These are phyloP conservation scores for Podarcis cretensis DNA, from an alignment of 2,113 vertebrate species.

Conservation along the genomic window DNA sequence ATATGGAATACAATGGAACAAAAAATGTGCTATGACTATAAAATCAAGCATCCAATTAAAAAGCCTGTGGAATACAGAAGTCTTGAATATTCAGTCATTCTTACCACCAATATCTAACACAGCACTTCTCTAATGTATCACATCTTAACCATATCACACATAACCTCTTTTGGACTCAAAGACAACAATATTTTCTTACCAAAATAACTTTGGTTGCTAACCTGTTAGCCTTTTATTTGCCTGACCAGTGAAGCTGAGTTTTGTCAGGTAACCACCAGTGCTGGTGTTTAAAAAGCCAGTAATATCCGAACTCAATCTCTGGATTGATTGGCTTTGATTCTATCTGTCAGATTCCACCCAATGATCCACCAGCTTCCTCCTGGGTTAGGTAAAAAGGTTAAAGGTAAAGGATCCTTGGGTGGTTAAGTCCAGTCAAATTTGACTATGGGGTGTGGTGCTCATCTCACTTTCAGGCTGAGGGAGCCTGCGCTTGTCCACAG, in stretches of 20 bases:
- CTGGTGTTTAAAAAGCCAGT: neutral
- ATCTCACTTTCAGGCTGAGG: too few species aligned
- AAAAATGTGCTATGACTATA: too few species aligned
- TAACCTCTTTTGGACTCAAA: neutral
- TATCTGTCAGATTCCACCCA: neutral
- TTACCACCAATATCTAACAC: neutral
- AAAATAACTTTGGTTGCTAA: neutral
- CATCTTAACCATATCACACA: neutral
- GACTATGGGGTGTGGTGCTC: neutral
- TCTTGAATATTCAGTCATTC: neutral
- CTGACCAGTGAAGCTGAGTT: neutral
- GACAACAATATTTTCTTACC: neutral
- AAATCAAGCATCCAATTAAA: too few species aligned
- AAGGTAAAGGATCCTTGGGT: too few species aligned
- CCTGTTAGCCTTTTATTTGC: neutral
- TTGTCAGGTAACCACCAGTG: neutral
- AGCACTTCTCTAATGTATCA: too few species aligned
- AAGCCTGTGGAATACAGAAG: too few species aligned
- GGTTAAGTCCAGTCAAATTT: too few species aligned
- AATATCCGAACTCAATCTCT: neutral
- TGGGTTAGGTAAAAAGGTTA: neutral
- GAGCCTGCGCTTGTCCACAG: too few species aligned
- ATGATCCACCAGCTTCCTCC: neutral
- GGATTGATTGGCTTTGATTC: neutral
- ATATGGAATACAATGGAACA: too few species aligned